These are phyloP conservation scores for Podarcis lilfordi DNA, from an alignment of 2,797 vertebrate species.

Conservation along the genomic window DNA sequence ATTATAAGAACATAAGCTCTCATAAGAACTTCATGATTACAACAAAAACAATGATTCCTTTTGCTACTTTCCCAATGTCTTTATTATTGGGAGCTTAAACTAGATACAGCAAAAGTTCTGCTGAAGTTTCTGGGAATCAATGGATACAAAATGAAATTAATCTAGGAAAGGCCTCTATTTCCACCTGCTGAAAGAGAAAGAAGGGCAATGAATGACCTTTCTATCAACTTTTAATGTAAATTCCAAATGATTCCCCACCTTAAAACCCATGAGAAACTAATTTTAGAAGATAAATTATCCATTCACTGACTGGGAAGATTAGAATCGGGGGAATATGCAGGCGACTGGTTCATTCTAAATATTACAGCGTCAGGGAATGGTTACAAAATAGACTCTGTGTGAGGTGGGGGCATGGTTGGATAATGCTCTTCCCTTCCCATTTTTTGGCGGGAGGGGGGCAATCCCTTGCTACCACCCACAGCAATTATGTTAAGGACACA, in stretches of 20 bases:
- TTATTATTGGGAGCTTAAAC: background rate
- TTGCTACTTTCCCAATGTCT: background rate
- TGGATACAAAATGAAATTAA: background rate
- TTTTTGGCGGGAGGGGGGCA: background rate
- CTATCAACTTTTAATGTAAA: background rate
- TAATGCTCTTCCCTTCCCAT: constrained; percentile 3
- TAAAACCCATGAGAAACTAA: constrained; percentile 9
- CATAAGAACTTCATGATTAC: background rate
- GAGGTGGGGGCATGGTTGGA: background rate
- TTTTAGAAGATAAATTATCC: constrained; percentile 19
- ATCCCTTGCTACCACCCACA: background rate
- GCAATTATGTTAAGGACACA: constrained; percentile 15
- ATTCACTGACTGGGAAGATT: background rate
- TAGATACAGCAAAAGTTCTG: too few relatives aligned
- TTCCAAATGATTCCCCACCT: background rate
- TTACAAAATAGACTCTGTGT: background rate
- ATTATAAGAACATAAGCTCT: background rate
- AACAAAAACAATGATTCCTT: background rate
- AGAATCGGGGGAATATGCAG: background rate
- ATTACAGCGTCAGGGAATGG: background rate
- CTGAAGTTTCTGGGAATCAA: background rate
- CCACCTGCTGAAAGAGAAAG: background rate
- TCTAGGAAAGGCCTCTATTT: background rate
- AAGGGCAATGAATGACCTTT: background rate
- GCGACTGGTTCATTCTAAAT: background rate